Evolutionary conservation across 2,113 vertebrate species (phyloP).

Genomic region (Amazona vittata): DNA sequence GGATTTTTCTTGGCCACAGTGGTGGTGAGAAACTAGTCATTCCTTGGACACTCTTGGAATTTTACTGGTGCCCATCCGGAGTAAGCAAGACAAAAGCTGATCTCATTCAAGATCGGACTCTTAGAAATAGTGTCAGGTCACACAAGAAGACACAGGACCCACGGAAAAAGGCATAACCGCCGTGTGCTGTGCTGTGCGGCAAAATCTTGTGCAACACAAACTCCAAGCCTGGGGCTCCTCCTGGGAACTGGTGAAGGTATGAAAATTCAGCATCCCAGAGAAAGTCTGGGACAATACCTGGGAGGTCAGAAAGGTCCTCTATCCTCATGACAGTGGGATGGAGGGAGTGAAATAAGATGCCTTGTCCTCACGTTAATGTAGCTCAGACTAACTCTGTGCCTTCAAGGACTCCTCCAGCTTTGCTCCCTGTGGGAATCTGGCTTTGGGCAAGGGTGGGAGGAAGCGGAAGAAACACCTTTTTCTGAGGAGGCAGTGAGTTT

Average conservation of each 20-base stretch:
- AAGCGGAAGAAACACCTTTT: not conserved
- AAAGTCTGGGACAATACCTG: not conserved
- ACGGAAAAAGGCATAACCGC: not conserved
- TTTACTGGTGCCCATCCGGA: not conserved
- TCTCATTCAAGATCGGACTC: not conserved
- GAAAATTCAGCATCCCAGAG: not conserved
- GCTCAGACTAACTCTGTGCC: not conserved
- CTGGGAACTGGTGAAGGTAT: not conserved
- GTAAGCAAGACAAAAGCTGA: not conserved
- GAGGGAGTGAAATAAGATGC: not conserved
- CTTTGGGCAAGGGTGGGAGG: not conserved
- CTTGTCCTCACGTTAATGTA: not conserved
- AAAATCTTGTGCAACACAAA: not conserved
- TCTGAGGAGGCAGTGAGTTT: not conserved
- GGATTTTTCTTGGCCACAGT: not conserved
- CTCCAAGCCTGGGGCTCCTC: not conserved
- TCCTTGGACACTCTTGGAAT: not conserved
- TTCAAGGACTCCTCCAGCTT: not conserved
- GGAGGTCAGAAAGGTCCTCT: not conserved
- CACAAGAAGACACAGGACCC: not conserved
- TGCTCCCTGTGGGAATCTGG: not conserved
- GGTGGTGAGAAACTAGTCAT: not conserved
- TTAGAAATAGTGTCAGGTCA: not conserved
- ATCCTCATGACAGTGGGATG: fast-evolving
- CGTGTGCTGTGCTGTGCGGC: fast-evolving